These are phyloP conservation scores for Sesia bembeciformis DNA, from an alignment of 2,888 invertebrate species.

Conservation along the genomic window DNA sequence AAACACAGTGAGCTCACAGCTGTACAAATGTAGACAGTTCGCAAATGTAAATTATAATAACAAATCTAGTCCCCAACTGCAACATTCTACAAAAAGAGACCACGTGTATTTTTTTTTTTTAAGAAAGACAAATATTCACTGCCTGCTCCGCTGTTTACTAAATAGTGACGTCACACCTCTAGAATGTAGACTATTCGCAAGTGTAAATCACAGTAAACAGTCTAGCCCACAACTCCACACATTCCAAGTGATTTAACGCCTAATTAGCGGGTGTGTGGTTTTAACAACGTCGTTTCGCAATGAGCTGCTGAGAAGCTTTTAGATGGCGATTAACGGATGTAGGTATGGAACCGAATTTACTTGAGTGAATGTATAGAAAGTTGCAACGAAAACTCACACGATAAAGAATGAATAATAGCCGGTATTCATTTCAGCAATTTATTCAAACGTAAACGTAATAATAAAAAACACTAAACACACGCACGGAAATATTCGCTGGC, in stretches of 20 bases:
- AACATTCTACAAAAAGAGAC: not conserved
- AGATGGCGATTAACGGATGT: not conserved
- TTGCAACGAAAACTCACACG: no score
- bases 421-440: no score
- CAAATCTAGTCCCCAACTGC: conserved; percentile 20
- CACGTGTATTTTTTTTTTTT: no score
- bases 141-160: not conserved
- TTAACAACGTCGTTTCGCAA: not conserved
- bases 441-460: no score
- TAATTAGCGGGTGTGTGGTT: conserved; percentile 53
- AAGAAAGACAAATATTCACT: not conserved
- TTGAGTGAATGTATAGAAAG: no score
- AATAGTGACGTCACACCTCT: not conserved
- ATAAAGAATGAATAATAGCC: no score
- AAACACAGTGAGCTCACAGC: not conserved
- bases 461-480: no score
- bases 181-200: conserved; percentile 30
- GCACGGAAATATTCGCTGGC: no score
- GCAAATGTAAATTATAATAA: conserved; percentile 59
- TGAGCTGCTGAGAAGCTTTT: not conserved
- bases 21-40: conserved; percentile 24
- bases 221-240: conserved; percentile 12
- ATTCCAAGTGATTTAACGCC: conserved; percentile 66
- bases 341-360: no score
- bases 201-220: conserved; percentile 62